Evolutionary conservation across 2,888 invertebrate species (phyloP), one percentile per base, ranked within the genome.

Genomic region (Amaurobius ferox): DNA sequence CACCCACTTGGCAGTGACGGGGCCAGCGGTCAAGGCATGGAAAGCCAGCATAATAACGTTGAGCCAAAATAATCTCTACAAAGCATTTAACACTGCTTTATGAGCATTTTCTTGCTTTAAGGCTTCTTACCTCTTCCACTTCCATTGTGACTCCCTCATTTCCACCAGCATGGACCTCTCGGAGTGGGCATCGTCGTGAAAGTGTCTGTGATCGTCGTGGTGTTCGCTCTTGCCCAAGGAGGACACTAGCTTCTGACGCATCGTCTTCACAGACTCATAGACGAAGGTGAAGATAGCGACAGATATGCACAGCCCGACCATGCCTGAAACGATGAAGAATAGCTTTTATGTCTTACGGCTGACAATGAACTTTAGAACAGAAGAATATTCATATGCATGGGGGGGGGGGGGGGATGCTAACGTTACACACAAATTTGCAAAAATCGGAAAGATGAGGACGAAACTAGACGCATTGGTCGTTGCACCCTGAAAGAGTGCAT

Each of bases 221-320:
- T 28, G 39, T 7, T 19, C 6, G n/a, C 19, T 48, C 61, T 71
- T 74, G 5, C 44, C 32, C 3, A 76, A 26, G 0, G 79, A 76
- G 0, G 86, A 68, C 6, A 78, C 79, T 26, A 79, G 68, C 23
- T 73, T 79, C n/a, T 79, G 79, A 0, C 86, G 74, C 16, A 86
- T 16, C 0, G 79, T 86, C 28, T 86, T 86, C 23, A 86, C 74
- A 1, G 78, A 73, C 44, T 86, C 86, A 30, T 86, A 86, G 1
- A 76, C 55, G 19, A 86, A 86, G 9, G 86, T 86, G 55, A 86
- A 86, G 13, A 79, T 26, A 28, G 86, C 86, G 16, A 86, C 86
- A 35, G 61, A 70, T 23, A 86, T 40, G 32, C 86, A 86, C 19
- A 86, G 29, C 13, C 79, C 86, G 13, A 86, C 66, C 86, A 86